Evolutionary conservation across 2,113 vertebrate genomes (phyloP).

Genomic region (Pachyramphus minor): DNA sequence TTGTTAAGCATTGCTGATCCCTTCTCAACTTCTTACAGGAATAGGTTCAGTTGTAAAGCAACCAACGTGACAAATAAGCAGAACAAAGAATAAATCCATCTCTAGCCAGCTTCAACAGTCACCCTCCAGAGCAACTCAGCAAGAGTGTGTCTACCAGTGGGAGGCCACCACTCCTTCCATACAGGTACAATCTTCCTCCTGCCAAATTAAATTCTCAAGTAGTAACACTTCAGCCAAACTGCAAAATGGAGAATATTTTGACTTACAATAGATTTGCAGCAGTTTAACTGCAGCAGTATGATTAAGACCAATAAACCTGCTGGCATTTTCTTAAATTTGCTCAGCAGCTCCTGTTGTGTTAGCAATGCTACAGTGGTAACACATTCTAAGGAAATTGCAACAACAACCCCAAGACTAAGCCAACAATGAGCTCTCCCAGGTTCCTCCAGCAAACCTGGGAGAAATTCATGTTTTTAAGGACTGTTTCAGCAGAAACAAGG

Average conservation of each 20-base stretch:
- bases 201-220: not conserved
- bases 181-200: not conserved
- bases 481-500: not conserved
- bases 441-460: not conserved
- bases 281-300: not conserved
- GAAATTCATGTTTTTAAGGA: not conserved
- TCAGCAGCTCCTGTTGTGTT: not conserved
- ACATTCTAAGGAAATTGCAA: not conserved
- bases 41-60: not conserved
- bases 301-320: not conserved
- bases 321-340: not conserved
- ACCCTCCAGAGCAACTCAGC: not conserved
- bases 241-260: not conserved
- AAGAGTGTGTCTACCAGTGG: not conserved
- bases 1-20: not conserved
- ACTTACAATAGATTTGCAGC: not conserved
- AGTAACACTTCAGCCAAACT: slow-evolving; percentile 12
- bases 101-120: not conserved
- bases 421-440: not conserved
- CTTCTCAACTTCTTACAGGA: not conserved
- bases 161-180: not conserved
- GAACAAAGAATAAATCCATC: not conserved
- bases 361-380: not conserved
- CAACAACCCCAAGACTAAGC: not conserved
- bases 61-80: not conserved